Base-by-base conservation (phyloP, 2,888 invertebrate genomes). In the Neoascia interrupta region DNA sequence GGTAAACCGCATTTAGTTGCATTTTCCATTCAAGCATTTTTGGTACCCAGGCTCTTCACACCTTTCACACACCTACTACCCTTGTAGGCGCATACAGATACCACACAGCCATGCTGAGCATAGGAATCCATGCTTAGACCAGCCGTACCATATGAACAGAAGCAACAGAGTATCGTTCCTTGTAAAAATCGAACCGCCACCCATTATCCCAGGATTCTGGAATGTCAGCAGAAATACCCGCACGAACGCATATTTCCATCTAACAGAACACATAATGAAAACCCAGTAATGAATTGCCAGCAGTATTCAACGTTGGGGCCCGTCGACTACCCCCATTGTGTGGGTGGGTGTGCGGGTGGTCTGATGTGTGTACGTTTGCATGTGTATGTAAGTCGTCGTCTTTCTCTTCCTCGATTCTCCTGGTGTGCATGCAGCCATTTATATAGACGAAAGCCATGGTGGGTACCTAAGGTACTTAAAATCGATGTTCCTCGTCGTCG, bases 1-100 rank as follows among this genome's bases (percentile, higher is more conserved):
- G 73, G 80, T 58, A 58, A 80, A 74, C 80, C 80, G 63, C 80
- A 80, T 69, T 80, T 69, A 80, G 74, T 74, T 80, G 80, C 80
- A 80, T 58, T 74, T 80, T 74, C 68, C 49, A 68, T 63, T 73
- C 60, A 68, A 54, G 56, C n/a, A 43, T 41, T 31, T 23, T 11
- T 2, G 19, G 31, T 5, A 5, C 31, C 23, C 34, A 10, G 5
- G 6, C 5, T 6, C 21, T 4, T 4, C 18, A n/a, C 39, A 31
- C 49, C 28, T 26, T 45, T 36, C 13, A 21, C 51, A 36, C 31
- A 36, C 31, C 8, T 31, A 8, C 31, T 31, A 31, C 31, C 8
- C 8, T 31, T 31, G 8, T 31, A n/a, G n/a, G n/a, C n/a, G n/a
- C n/a, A n/a, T n/a, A n/a, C n/a, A n/a, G n/a, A n/a, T n/a, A n/a